A percentile compares a stretch with the other conserved stretches of the same genome.
Evolutionary conservation across 2,888 invertebrate genomes (phyloP).

Genomic region (Proisotoma minuta): DNA sequence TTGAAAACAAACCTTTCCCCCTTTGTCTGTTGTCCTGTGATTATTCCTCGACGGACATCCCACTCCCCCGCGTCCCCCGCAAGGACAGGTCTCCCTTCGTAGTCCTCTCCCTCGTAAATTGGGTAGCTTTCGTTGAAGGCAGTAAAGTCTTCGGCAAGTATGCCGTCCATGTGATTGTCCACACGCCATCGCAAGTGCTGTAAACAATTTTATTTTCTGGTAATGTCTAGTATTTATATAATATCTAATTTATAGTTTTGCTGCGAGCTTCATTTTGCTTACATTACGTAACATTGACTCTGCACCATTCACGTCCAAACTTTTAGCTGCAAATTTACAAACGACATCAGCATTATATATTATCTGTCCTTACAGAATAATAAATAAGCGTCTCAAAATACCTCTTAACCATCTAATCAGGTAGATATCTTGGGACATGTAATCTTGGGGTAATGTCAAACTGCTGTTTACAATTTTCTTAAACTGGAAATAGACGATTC

Average conservation of each 20-base stretch:
- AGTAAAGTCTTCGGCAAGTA: slow-evolving; percentile 2
- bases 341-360: too few relatives aligned
- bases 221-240: not conserved
- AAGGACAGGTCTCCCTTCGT: slow-evolving; percentile 9
- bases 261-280: not conserved
- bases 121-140: slow-evolving; percentile 10
- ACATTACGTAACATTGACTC: slow-evolving; percentile 2
- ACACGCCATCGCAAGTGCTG: slow-evolving; percentile 10
- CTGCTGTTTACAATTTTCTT: not conserved
- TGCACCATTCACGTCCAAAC: slow-evolving; percentile 9
- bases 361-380: too few relatives aligned
- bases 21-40: slow-evolving; percentile 1
- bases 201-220: too few relatives aligned
- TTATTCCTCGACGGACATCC: slow-evolving; percentile 5
- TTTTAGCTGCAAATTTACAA: slow-evolving; percentile 1
- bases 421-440: slow-evolving; percentile 11
- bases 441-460: slow-evolving; percentile 7
- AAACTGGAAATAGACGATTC: slow-evolving; percentile 7
- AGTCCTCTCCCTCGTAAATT: slow-evolving; percentile 13
- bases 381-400: not conserved
- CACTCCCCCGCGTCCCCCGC: slow-evolving; percentile 12
- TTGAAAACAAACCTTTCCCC: slow-evolving; percentile 1
- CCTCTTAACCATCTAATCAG: slow-evolving; percentile 10
- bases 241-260: not conserved
- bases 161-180: slow-evolving; percentile 8